Evolutionary conservation across 2,888 invertebrate genomes (phyloP).

Genomic region (Cynaeus angustus): DNA sequence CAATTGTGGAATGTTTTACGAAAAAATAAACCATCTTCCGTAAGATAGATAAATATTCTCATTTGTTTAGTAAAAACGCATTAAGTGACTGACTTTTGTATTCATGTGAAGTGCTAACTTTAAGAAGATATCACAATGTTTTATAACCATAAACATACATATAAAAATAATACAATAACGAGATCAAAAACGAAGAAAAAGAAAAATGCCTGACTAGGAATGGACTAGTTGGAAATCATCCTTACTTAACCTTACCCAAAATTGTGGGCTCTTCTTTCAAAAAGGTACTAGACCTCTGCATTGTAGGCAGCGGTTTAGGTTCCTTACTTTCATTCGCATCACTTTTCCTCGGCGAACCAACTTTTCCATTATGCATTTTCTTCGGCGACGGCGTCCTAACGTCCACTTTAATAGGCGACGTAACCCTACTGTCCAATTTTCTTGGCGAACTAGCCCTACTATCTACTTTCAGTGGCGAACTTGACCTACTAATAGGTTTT

Average conservation of each 20-base stretch:
- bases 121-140: constrained; percentile 42
- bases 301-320: constrained; percentile 57
- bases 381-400: constrained; percentile 49
- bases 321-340: constrained; percentile 37
- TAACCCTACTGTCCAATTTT: constrained; percentile 57
- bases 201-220: constrained; percentile 57
- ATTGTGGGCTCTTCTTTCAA: constrained; percentile 84
- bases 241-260: constrained; percentile 70
- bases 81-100: background rate
- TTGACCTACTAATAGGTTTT: constrained; percentile 58
- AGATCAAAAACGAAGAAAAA: constrained; percentile 57
- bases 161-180: constrained; percentile 52
- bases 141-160: constrained; percentile 36
- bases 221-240: constrained; percentile 50
- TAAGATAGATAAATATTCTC: background rate
- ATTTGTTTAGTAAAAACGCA: background rate
- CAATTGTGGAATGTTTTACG: constrained; percentile 29
- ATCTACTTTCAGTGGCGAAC: constrained; percentile 62
- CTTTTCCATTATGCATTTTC: constrained; percentile 41
- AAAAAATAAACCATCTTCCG: background rate
- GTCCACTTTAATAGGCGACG: constrained; percentile 55
- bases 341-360: constrained; percentile 50
- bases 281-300: constrained; percentile 83
- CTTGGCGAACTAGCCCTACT: constrained; percentile 63
- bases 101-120: constrained; percentile 44